These are phyloP conservation scores for Emesis russula DNA, from an alignment of 2,888 invertebrate genomes.

Conservation along the genomic window DNA sequence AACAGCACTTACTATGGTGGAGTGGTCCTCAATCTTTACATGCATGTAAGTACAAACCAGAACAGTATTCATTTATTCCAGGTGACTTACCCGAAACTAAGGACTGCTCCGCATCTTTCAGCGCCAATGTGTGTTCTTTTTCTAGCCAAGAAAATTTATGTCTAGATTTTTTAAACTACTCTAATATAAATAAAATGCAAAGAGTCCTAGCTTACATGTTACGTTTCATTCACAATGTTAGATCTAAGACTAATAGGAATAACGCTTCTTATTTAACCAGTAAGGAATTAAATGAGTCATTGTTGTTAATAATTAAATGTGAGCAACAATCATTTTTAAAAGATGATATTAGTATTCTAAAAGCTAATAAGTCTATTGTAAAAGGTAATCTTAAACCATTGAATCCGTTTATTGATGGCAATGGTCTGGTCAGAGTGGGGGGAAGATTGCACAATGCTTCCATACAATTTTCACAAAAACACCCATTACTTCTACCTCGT, in stretches of 20 bases:
- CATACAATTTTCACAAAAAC: constrained; percentile 56
- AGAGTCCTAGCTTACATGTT: constrained; percentile 34
- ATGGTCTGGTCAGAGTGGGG: constrained; percentile 66
- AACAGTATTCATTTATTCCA: neutral
- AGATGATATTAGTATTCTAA: constrained; percentile 44
- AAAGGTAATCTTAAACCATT: constrained; percentile 55
- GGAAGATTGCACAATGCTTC: constrained; percentile 68
- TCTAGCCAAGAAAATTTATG: neutral
- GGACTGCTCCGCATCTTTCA: neutral
- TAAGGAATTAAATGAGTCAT: no score
- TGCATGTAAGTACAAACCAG: neutral
- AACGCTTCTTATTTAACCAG: no score
- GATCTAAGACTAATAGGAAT: no score
- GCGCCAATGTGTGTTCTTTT: neutral
- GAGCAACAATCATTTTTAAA: constrained; percentile 68
- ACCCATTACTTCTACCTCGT: constrained; percentile 71
- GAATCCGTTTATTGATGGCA: constrained; percentile 71
- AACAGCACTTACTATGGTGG: neutral
- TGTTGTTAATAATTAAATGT: neutral
- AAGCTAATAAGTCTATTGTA: constrained; percentile 26
- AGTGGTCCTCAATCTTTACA: neutral
- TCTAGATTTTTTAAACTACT: constrained; percentile 26
- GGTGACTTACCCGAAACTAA: neutral
- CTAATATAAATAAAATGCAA: constrained; percentile 68
- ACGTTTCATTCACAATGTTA: no score